phyloP scores from a whole-genome alignment of 2,797 vertebrate genomes.

The Macroramphosus scolopax region DNA sequence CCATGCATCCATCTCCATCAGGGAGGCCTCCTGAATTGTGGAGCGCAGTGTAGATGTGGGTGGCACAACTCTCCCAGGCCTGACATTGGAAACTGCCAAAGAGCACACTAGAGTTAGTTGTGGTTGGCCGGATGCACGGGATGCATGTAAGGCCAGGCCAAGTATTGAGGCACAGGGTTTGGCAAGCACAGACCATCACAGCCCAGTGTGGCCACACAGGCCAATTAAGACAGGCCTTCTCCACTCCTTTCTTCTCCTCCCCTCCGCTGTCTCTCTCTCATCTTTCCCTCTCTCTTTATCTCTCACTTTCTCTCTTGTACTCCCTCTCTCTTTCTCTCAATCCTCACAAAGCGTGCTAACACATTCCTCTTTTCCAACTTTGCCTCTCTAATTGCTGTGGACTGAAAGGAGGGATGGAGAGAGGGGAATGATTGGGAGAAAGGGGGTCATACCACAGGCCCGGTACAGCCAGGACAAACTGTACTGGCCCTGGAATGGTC shows the following conservation, averaged over 20 bases:
- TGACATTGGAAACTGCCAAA: conserved; percentile 78
- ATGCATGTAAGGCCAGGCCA: conserved; percentile 78
- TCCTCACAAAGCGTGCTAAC: conserved; percentile 74
- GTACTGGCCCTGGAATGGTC: conserved; percentile 61
- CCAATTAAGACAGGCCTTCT: conserved; percentile 73
- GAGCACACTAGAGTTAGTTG: conserved; percentile 80
- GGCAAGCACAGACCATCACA: conserved; percentile 69
- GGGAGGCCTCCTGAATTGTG: conserved; percentile 64
- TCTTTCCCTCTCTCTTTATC: conserved; percentile 62
- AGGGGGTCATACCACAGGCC: conserved; percentile 71
- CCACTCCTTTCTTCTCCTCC: conserved; percentile 64
- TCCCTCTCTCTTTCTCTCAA: conserved; percentile 59
- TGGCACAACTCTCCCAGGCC: conserved; percentile 74
- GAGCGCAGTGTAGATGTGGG: conserved; percentile 67
- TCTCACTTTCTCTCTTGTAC: conserved; percentile 60
- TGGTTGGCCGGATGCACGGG: conserved; percentile 81
- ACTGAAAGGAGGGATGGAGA: conserved; percentile 74
- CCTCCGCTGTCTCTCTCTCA: conserved; percentile 64
- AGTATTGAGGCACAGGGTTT: conserved; percentile 78
- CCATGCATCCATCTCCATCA: conserved; percentile 53
- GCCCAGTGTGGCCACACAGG: conserved; percentile 71
- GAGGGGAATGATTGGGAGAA: conserved; percentile 68
- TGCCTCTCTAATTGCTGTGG: conserved; percentile 80
- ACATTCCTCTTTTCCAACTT: conserved; percentile 76
- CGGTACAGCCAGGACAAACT: conserved; percentile 67